Percentiles rank a stretch among this genome's conserved stretches.
These are phyloP conservation scores for Pterostichus madidus DNA, from an alignment of 2,888 invertebrate species.

Conservation along the genomic window DNA sequence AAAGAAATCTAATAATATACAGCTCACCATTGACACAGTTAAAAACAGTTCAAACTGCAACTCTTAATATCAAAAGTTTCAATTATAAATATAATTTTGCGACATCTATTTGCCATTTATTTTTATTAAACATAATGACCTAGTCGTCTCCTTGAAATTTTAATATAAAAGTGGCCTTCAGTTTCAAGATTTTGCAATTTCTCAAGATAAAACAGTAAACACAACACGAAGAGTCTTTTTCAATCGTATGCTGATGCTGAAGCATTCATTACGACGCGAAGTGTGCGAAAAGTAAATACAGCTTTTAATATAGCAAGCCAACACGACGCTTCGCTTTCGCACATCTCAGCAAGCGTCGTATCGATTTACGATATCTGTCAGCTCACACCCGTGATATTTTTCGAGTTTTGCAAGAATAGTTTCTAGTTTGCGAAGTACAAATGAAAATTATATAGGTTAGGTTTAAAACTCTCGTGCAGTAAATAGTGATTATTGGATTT, in stretches of 20 bases:
- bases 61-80: too few species aligned
- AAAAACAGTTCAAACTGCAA: too few species aligned
- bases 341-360: background rate
- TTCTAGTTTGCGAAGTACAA: conserved; percentile 28
- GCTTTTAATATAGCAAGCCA: conserved; percentile 39
- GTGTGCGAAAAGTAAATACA: conserved; percentile 47
- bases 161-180: conserved; percentile 35
- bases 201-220: conserved; percentile 36
- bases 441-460: conserved; percentile 17
- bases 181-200: conserved; percentile 31
- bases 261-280: conserved; percentile 36
- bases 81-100: too few species aligned
- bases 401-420: conserved; percentile 30
- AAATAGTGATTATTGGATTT: conserved; percentile 19
- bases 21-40: too few species aligned
- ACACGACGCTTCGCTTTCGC: conserved; percentile 14
- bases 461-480: background rate
- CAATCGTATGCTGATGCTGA: conserved; percentile 11
- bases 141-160: conserved; percentile 22
- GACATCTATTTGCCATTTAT: background rate
- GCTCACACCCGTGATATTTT: conserved; percentile 16
- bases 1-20: too few species aligned
- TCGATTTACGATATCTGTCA: conserved; percentile 44
- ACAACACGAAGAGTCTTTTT: background rate
- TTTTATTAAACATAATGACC: conserved; percentile 30